These are phyloP conservation scores for Hippocampus zosterae DNA, from an alignment of 2,113 vertebrate species.

Conservation along the genomic window DNA sequence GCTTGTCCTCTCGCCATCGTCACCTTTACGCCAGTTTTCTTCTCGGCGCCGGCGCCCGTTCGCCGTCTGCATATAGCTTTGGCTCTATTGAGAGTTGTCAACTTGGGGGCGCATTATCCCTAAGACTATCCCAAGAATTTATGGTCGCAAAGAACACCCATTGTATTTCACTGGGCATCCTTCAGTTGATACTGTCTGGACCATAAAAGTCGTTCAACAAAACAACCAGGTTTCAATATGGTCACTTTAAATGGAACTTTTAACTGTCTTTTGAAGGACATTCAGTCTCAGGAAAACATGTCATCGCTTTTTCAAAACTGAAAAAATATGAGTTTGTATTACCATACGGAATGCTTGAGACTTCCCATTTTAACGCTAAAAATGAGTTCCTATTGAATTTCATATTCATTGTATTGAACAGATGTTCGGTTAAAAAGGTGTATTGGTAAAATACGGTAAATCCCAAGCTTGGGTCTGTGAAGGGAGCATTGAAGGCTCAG, in stretches of 20 bases:
- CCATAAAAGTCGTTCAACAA: background rate
- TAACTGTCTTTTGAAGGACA: background rate
- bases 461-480: no score
- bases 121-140: background rate
- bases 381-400: background rate
- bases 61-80: conserved; percentile 5
- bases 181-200: background rate
- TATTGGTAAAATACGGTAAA: background rate
- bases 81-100: background rate
- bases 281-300: background rate
- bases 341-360: background rate
- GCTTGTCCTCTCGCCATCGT: conserved; percentile 34
- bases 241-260: background rate
- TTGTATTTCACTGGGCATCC: background rate
- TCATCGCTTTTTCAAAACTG: background rate
- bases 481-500: no score
- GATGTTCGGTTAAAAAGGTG: background rate
- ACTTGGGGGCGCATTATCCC: background rate
- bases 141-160: background rate
- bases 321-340: background rate
- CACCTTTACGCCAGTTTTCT: conserved; percentile 50
- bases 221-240: conserved; percentile 1
- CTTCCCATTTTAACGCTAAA: background rate
- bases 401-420: background rate
- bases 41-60: conserved; percentile 11